Evolutionary conservation across 2,797 vertebrate genomes (phyloP), one percentile per base, ranked within the genome.

Genomic region (Ficedula albicollis): DNA sequence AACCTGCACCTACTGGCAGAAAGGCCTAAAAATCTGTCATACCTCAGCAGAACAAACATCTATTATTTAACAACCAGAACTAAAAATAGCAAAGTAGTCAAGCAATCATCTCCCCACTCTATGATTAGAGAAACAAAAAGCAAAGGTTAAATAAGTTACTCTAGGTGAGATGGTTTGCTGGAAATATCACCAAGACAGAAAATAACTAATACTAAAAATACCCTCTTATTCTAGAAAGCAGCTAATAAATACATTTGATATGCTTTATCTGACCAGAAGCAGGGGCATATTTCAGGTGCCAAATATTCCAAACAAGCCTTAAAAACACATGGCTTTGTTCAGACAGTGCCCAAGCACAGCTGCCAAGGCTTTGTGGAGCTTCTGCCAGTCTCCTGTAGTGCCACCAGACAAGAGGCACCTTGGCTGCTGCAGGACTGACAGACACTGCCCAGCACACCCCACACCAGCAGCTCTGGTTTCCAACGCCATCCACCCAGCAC

Each of bases 51-150:
- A 96, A 81, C 34, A 92, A 92, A 75, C 54, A 95, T 91, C 60
- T 90, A 90, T 90, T 94, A 93, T 94, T 95, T 92, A 97, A 89
- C 59, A 95, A 76, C 59, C 38, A 82, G 59, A 84, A 29, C 88
- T 90, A 95, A 96, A 85, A 95, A 94, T 67, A 95, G 91, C 51
- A 41, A 81, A 69, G 74, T 13, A 94, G 91, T 29, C 93, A 69
- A 94, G 80, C 77, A 95, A 87, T 79, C 74, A 63, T 59, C 55
- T 87, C 59, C 51, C 67, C 34, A 56, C 49, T 94, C 69, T 51
- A 19, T 30, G 48, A 91, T 43, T 0, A 73, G 44, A 86, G 48
- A 90, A 93, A 76, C 55, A 90, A 95, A 73, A 52, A 76, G 51
- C 55, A 86, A 75, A 93, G 67, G 77, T 96, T 86, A 94, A 89